A percentile compares a stretch with the other conserved stretches of the same genome.
These are phyloP conservation scores for Empis stercorea DNA, from an alignment of 2,888 invertebrate species.

Conservation along the genomic window DNA sequence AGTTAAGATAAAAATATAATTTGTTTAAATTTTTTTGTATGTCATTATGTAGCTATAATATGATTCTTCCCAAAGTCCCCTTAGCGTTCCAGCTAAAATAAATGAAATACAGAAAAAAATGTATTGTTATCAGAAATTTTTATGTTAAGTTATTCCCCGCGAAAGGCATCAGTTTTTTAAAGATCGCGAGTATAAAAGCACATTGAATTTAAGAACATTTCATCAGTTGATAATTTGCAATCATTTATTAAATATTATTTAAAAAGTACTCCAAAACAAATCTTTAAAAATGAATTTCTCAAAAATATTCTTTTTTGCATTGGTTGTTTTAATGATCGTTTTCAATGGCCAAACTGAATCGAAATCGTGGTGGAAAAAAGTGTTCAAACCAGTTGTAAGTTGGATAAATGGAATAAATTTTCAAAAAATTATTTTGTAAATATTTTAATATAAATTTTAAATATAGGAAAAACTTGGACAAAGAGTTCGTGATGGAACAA, in stretches of 20 bases:
- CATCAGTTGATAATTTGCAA: too few species aligned
- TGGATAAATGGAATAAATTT: neutral
- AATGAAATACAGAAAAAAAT: too few species aligned
- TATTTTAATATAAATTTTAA: neutral
- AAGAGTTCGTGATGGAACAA: conserved; percentile 1
- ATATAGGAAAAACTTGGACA: conserved; percentile 9
- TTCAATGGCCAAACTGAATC: conserved; percentile 9
- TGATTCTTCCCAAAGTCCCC: too few species aligned
- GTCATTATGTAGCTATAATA: too few species aligned
- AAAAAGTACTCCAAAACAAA: too few species aligned
- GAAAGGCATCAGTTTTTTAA: too few species aligned
- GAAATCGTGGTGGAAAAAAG: conserved; percentile 9
- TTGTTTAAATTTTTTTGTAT: too few species aligned
- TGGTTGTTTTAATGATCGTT: conserved; percentile 3
- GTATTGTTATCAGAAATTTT: too few species aligned
- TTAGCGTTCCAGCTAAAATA: too few species aligned
- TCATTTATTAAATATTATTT: neutral
- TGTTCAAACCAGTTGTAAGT: conserved; percentile 9
- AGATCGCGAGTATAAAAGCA: neutral
- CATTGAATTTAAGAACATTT: too few species aligned
- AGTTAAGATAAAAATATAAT: too few species aligned
- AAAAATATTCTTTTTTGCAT: conserved; percentile 3
- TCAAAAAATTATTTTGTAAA: neutral
- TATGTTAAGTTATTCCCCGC: too few species aligned
- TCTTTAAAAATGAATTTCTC: conserved; percentile 10